Evolutionary conservation across 2,113 vertebrate species (phyloP), one percentile per base, ranked within the genome.

Genomic region (Fulmarus glacialis): DNA sequence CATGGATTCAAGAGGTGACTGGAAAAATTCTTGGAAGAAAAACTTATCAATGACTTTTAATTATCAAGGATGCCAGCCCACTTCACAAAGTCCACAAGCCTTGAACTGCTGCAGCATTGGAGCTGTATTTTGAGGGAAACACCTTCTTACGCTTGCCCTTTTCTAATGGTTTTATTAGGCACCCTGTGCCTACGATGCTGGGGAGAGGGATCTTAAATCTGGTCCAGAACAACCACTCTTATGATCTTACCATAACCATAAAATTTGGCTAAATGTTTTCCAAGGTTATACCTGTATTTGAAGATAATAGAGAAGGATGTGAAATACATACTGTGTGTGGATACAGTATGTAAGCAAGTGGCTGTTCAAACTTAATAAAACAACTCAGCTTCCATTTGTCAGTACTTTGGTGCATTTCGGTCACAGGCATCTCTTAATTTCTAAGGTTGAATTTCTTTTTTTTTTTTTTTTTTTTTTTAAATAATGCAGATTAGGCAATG

Each of bases 61-160:
- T 55, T 42, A 79, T 22, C 32, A 72, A 82, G 32, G 32, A 53
- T 64, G 27, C 7, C 21, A 72, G 2, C 13, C 4, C 0, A 0
- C 32, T 91, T 82, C 67, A 91, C 3, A 2, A 83, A 81, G 26
- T 48, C 18, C 40, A 34, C 13, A 78, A 77, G 47, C 30, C 40
- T n/a, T 80, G 43, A 83, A 92, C 29, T 72, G 23, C 52, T 47
- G 50, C 32, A 82, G 50, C 45, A 66, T 1, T 66, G 24, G 7
- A 77, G 23, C 26, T 81, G 29, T 38, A 52, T 56, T 93, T 45
- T 74, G 58, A 74, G 24, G 24, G n/a, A 81, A 81, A 70, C 7
- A 38, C 8, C 8, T 63, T 68, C 48, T 89, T 59, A 55, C 0
- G 6, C 9, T 7, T 79, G n/a, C 3, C 34, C 47, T 66, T 91